phyloP scores from a whole-genome alignment of 1,140 invertebrate species.

The Ceratina japonica region DNA sequence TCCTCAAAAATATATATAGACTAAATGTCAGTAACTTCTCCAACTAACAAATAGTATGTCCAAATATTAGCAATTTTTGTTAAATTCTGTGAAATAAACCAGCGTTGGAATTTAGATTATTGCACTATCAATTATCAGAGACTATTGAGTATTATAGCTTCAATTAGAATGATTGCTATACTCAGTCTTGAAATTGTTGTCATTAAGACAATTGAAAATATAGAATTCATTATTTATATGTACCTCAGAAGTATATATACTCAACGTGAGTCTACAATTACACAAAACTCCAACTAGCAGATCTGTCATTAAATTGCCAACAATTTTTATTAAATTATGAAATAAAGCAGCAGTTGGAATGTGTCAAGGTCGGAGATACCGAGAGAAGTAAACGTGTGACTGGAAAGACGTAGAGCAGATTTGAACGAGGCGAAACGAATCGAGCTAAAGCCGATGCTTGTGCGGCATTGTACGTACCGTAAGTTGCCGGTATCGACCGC shows the following conservation, averaged over 20 bases:
- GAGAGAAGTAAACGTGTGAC: background rate
- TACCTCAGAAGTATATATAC: too few relatives aligned
- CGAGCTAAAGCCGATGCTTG: slow-evolving; percentile 32
- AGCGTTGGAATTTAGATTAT: too few relatives aligned
- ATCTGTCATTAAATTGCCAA: too few relatives aligned
- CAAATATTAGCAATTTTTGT: too few relatives aligned
- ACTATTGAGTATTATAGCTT: slow-evolving; percentile 4
- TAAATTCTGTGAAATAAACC: slow-evolving; percentile 20
- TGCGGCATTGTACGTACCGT: slow-evolving; percentile 15
- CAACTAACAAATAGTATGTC: too few relatives aligned
- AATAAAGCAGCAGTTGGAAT: background rate
- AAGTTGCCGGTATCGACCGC: slow-evolving; percentile 34
- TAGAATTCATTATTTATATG: too few relatives aligned
- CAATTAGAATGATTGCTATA: background rate
- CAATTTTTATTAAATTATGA: too few relatives aligned
- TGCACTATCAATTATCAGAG: background rate
- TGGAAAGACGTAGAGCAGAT: slow-evolving; percentile 1
- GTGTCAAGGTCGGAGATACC: background rate
- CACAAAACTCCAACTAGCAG: too few relatives aligned
- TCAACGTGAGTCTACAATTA: too few relatives aligned
- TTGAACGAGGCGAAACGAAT: slow-evolving; percentile 44
- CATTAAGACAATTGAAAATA: too few relatives aligned
- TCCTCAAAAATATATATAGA: too few relatives aligned
- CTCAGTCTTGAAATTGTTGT: background rate
- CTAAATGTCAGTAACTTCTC: too few relatives aligned